Evolutionary conservation across 2,797 vertebrate species (phyloP).

Genomic region (Dendrocincla fuliginosa): DNA sequence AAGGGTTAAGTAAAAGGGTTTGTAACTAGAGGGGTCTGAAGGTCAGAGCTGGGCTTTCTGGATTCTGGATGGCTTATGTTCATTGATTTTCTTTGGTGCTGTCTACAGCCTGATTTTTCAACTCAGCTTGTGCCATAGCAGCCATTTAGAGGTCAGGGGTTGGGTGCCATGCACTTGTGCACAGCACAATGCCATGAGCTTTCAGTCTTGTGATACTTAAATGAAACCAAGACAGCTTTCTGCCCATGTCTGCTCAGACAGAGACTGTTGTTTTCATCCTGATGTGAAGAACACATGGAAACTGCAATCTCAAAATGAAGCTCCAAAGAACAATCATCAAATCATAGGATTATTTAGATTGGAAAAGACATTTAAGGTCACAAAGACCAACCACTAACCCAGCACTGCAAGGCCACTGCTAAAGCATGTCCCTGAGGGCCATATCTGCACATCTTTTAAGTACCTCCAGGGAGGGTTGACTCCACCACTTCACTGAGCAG

Average conservation of each 20-base stretch:
- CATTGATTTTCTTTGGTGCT: background rate
- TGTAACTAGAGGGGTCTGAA: background rate
- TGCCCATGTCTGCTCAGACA: background rate
- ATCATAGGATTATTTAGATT: background rate
- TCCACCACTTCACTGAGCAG: background rate
- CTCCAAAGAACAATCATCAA: background rate
- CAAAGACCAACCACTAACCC: rapidly evolving
- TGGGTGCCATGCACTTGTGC: background rate
- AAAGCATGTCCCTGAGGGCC: background rate
- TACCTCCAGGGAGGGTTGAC: background rate
- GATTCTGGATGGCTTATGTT: background rate
- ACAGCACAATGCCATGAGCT: background rate
- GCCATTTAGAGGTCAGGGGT: background rate
- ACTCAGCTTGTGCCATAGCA: background rate
- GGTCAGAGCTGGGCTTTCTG: background rate
- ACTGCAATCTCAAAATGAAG: background rate
- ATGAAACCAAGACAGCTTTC: background rate
- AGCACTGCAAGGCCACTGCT: background rate
- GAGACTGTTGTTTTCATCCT: background rate
- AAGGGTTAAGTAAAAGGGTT: background rate
- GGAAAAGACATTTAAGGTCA: background rate
- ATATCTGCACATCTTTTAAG: background rate
- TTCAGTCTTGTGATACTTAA: background rate
- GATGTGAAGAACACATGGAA: background rate
- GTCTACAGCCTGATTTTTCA: background rate